Base-by-base conservation (phyloP, 2,888 invertebrate species). In the Allolobophora icterica region DNA sequence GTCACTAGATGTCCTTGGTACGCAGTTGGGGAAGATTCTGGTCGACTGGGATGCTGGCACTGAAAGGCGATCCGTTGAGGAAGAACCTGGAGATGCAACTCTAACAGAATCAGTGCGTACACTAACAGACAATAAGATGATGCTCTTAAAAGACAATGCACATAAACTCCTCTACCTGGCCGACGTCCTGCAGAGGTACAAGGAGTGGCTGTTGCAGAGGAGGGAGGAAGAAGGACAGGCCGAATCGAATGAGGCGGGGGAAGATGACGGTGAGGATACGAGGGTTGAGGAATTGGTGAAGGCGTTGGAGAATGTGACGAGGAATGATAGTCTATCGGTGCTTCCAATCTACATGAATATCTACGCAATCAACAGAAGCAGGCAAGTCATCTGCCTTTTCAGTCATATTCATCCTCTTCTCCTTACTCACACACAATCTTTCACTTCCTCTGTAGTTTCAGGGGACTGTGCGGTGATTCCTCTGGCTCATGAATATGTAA, bases 141-240 rank as follows among this genome's bases (percentile, higher is more conserved):
- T 87, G 34, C 35, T 38, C 8, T 35, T 35, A 30, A 33, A 87
- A 38, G 38, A 38, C 35, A 87, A 87, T 38, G 87, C 38, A 8
- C 35, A 24, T 33, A 17, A 35, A 38, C 87, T 87, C 5, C 11
- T 87, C 6, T 87, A 87, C 30, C 34, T 87, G 87, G 87, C 87
- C 30, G 87, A 87, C 35, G 35, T 87, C 35, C 87, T 87, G 35
- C 87, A 38, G 87, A 87, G 13, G n/a, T 87, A n/a, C 87, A 87
- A 87, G 87, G 87, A 35, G 87, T 38, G 87, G 38, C 2, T 34
- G 33, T 2, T 87, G 87, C 6, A n/a, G 87, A 34, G 38, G 87
- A 52, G 15, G 15, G 42, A 17, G 1, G 84, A 33, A 21, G 38
- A 30, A 17, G 35, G 87, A 35, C 35, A 24, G 0, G 33, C 1